These are phyloP conservation scores for Pseudotriccus pelzelni DNA, from an alignment of 2,797 vertebrate species.

Conservation along the genomic window DNA sequence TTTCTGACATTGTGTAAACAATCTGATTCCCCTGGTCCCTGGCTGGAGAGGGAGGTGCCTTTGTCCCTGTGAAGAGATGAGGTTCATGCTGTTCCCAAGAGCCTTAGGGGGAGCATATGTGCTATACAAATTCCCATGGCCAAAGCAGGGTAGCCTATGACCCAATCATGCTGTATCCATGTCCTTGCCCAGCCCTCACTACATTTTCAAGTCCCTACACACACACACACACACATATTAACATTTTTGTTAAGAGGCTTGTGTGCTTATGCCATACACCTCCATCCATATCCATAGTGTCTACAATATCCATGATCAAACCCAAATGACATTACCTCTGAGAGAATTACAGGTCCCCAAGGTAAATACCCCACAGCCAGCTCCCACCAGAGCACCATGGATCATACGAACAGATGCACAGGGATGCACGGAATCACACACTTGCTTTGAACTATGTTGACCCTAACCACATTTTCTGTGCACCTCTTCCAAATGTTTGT, in stretches of 20 bases:
- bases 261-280: neutral
- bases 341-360: neutral
- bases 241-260: neutral
- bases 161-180: neutral
- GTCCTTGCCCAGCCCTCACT: neutral
- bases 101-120: neutral
- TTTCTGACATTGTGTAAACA: neutral
- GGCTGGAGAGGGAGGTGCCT: neutral
- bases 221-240: neutral
- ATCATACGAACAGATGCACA: neutral
- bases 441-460: neutral
- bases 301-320: neutral
- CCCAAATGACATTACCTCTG: neutral
- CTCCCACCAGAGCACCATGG: neutral
- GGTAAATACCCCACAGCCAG: rapidly evolving
- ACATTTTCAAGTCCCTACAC: neutral
- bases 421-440: rapidly evolving
- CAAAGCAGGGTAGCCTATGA: neutral
- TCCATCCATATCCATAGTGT: neutral
- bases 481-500: neutral
- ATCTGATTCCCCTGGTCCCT: neutral
- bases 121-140: neutral
- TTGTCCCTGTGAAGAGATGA: neutral
- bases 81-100: neutral
- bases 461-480: neutral